Evolutionary conservation across 2,888 invertebrate genomes (phyloP).

Genomic region (Pseudococcus viburni): DNA sequence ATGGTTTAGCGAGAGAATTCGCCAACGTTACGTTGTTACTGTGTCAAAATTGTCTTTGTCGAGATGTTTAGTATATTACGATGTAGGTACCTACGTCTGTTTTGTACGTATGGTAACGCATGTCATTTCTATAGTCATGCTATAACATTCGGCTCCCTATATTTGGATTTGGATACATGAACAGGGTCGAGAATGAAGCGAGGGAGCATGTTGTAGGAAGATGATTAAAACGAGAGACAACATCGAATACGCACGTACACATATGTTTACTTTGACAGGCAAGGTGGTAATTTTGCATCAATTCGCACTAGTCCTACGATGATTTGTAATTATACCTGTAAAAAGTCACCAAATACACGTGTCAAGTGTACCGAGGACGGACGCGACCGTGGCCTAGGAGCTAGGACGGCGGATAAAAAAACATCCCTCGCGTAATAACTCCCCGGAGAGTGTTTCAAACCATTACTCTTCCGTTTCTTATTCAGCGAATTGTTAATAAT

Average conservation of each 20-base stretch:
- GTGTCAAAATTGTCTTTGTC: constrained; percentile 50
- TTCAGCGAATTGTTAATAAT: constrained; percentile 64
- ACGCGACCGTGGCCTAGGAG: too few relatives aligned
- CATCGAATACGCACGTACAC: not conserved
- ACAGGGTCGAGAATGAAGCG: not conserved
- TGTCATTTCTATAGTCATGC: not conserved
- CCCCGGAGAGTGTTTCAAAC: constrained; percentile 63
- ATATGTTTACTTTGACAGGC: constrained; percentile 32
- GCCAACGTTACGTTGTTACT: constrained; percentile 23
- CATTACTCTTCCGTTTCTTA: constrained; percentile 65
- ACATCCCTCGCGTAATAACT: constrained; percentile 62
- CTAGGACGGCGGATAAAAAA: not conserved
- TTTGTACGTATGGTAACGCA: constrained; percentile 15
- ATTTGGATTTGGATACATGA: not conserved
- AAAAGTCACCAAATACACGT: constrained; percentile 39
- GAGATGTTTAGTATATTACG: not conserved
- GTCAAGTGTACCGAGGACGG: not conserved
- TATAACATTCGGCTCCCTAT: not conserved
- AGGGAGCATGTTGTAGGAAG: not conserved
- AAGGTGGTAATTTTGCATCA: constrained; percentile 16
- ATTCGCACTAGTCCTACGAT: not conserved
- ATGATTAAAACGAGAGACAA: not conserved
- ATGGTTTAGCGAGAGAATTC: constrained; percentile 31
- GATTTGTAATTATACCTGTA: constrained; percentile 42
- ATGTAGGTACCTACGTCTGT: constrained; percentile 10